Evolutionary conservation across 2,113 vertebrate genomes (phyloP).

Genomic region (Monopterus albus): DNA sequence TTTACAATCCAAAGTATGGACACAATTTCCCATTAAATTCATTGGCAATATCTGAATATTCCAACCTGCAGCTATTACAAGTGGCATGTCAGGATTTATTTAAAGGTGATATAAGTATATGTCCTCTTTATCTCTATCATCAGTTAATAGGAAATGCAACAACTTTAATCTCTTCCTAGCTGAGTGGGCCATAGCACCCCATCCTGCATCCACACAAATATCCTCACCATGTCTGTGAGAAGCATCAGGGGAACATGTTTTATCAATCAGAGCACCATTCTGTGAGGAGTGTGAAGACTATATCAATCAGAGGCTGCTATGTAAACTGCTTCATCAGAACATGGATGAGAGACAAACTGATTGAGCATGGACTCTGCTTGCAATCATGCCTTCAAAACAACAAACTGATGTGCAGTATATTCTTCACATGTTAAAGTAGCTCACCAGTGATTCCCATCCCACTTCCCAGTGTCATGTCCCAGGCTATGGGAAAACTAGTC

Average conservation of each 20-base stretch:
- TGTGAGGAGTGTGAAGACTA: constrained; percentile 18
- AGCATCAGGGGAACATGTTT: constrained; percentile 19
- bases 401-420: constrained; percentile 7
- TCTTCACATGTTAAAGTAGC: neutral
- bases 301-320: constrained; percentile 42
- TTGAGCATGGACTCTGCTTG: constrained; percentile 19
- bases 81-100: neutral
- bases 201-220: constrained; percentile 1
- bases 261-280: constrained; percentile 39
- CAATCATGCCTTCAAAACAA: constrained; percentile 26
- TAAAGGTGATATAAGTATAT: neutral
- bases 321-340: constrained; percentile 20
- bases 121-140: neutral
- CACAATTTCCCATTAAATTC: too few relatives aligned
- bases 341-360: constrained; percentile 29
- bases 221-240: constrained; percentile 23
- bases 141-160: neutral
- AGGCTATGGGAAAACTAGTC: too few relatives aligned
- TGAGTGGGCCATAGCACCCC: neutral
- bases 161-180: neutral
- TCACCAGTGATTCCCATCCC: neutral
- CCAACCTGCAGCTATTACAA: too few relatives aligned
- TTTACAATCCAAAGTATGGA: too few relatives aligned
- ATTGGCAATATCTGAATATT: too few relatives aligned
- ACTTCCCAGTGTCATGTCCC: neutral